A percentile compares a stretch with the other conserved stretches of the same genome.
Conservation (phyloP, 2,797 vertebrate species). For the Crotalus adamanteus region DNA sequence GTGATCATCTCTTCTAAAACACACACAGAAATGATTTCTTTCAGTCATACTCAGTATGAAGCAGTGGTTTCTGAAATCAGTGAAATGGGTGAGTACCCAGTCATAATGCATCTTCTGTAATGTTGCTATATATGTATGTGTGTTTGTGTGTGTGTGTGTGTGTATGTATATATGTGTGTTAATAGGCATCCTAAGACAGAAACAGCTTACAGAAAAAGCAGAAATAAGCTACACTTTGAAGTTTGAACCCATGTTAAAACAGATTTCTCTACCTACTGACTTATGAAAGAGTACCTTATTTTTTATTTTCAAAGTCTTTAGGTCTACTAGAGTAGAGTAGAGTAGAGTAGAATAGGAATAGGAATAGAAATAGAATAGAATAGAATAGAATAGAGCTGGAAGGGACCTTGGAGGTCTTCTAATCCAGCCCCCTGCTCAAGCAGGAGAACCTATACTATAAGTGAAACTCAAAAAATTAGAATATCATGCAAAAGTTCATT, state of each 20-base stretch:
- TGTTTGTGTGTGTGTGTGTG: background rate
- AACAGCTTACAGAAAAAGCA: background rate
- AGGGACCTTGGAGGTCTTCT: too few species aligned
- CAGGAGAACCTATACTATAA: too few species aligned
- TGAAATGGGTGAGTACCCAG: slow-evolving; percentile 74
- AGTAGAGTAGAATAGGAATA: too few species aligned
- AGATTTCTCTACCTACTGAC: background rate
- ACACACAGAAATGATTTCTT: slow-evolving; percentile 74
- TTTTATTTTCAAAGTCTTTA: background rate
- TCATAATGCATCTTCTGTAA: background rate
- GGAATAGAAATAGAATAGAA: too few species aligned
- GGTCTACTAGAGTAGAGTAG: background rate
- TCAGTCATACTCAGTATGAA: slow-evolving; percentile 78
- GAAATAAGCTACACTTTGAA: background rate
- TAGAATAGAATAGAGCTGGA: too few species aligned
- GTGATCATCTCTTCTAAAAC: slow-evolving; percentile 79
- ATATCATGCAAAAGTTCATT: too few species aligned
- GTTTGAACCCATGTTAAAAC: background rate
- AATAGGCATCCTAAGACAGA: background rate
- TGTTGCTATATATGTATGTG: background rate
- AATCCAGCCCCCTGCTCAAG: too few species aligned
- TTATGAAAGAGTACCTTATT: background rate
- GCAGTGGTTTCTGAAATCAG: slow-evolving; percentile 81
- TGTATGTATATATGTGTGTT: background rate
- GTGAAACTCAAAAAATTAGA: too few species aligned